Base-by-base conservation (phyloP, 2,888 invertebrate genomes). In the Conistra vaccinii region DNA sequence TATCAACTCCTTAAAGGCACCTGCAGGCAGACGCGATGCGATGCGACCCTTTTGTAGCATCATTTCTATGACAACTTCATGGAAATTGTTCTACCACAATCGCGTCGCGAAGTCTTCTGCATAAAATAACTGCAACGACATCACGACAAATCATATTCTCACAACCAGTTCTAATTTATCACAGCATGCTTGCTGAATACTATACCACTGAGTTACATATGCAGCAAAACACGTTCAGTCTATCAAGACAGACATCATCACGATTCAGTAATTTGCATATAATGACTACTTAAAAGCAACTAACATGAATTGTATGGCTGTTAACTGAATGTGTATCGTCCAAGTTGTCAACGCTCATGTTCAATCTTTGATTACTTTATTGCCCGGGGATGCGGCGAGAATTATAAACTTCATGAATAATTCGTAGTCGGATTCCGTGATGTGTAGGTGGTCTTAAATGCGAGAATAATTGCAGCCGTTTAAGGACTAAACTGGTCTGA, bases 211-310 rank as follows among this genome's bases (percentile, higher is more conserved):
- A 82, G 81, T 85, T 78, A 71, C 78, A 69, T 77, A 85, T 82
- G 82, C 88, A 88, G 77, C 75, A 73, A 80, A 90, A 92, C 93
- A 91, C 90, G 93, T 92, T 89, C 86, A 85, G 85, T 91, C 88
- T 93, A 93, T 93, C 93, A 90, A 89, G 88, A 85, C 90, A 92
- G 88, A 78, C 88, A 93, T 93, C 93, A 92, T 91, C 93, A 93
- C 92, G 92, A 92, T 90, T 88, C 90, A 85, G 91, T 91, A 86
- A 94, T 95, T 94, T 93, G 92, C 94, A 94, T 94, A 94, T 94
- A 94, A 94, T 94, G 92, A 93, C 94, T 94, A 92, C 93, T 94
- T 94, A 93, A 92, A 94, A 92, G 90, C 92, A 89, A 91, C 92
- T 92, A 92, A 91, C 90, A 90, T 93, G 91, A 91, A 91, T 92